These are phyloP conservation scores for Seriola rivoliana DNA, from an alignment of 2,113 vertebrate genomes.

Conservation along the genomic window DNA sequence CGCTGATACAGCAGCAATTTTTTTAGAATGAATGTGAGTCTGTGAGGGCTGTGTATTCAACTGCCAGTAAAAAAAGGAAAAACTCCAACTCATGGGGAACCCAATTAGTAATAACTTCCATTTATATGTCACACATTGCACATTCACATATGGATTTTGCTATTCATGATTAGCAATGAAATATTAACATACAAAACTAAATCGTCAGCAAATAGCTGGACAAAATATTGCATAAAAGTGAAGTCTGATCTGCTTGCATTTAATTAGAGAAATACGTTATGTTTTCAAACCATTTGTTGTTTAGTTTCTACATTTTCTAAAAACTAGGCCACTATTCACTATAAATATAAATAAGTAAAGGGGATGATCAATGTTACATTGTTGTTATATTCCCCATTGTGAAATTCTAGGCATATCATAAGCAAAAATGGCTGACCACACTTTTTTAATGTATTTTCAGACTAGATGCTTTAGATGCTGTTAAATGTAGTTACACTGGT, in stretches of 20 bases:
- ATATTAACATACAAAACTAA: conserved; percentile 12
- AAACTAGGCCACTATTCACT: background rate
- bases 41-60: conserved; percentile 47
- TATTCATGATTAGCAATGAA: conserved; percentile 30
- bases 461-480: background rate
- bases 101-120: conserved; percentile 57
- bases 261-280: background rate
- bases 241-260: background rate
- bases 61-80: conserved; percentile 46
- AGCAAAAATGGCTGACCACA: too few relatives aligned
- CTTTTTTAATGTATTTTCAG: background rate
- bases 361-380: too few relatives aligned
- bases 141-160: background rate
- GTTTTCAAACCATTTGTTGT: background rate
- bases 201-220: conserved; percentile 8
- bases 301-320: background rate
- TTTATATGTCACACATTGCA: background rate
- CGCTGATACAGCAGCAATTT: conserved; percentile 69
- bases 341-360: background rate
- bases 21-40: conserved; percentile 55
- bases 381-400: background rate
- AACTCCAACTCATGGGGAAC: conserved; percentile 35
- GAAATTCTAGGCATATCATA: background rate
- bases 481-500: too few relatives aligned
- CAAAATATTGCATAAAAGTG: background rate